Conservation (phyloP, 2,113 vertebrate genomes). For the Corynorhinus townsendii region DNA sequence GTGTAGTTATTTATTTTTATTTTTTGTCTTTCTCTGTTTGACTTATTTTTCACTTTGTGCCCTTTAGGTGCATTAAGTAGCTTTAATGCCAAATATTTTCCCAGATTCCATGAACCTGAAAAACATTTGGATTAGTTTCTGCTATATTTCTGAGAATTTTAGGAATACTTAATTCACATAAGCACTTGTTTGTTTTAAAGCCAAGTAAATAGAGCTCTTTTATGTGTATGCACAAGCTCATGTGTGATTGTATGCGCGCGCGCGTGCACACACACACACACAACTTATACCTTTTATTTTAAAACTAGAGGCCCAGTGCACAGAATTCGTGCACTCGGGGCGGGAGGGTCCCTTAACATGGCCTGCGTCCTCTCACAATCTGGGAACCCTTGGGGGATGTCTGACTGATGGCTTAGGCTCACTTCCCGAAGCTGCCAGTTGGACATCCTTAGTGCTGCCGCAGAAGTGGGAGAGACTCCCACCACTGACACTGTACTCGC, state of each 20-base stretch:
- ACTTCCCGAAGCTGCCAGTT: no score
- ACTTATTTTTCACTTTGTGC: neutral
- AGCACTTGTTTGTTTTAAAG: neutral
- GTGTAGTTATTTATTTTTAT: neutral
- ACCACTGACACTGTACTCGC: no score
- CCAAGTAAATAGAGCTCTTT: neutral
- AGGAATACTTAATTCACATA: neutral
- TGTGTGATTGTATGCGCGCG: no score
- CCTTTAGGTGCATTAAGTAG: neutral
- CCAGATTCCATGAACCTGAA: neutral
- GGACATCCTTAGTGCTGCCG: no score
- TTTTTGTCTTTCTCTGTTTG: neutral
- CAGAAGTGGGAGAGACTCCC: no score
- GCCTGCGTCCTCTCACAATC: no score
- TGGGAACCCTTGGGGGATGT: no score
- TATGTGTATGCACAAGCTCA: neutral
- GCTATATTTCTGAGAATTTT: neutral
- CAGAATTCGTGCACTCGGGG: no score
- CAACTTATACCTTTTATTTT: neutral
- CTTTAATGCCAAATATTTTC: neutral
- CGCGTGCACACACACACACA: neutral
- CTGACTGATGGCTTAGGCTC: no score
- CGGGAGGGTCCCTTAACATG: no score
- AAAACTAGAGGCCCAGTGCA: neutral
- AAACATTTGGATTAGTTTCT: neutral